Evolutionary conservation across 1,140 invertebrate species (phyloP), one percentile per base, ranked within the genome.

Genomic region (fruit fly (Drosophila melanogaster)): DNA sequence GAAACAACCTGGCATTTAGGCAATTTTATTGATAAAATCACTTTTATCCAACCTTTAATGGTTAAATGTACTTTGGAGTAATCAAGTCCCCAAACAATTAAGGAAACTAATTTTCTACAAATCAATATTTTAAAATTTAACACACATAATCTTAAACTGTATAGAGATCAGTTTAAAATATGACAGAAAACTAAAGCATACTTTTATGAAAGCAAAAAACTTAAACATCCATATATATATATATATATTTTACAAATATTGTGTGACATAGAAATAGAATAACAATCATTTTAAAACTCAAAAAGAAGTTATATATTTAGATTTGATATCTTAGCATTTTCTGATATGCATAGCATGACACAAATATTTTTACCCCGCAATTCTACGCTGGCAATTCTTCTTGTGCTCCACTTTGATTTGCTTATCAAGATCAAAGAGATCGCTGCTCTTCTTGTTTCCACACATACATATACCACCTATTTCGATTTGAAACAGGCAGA

Each of bases 341-440:
- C 0, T 0, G 35, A 26, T n/a, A 17, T 26, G 10, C 56, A 14
- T 33, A 15, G n/a, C 56, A 5, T 50, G 57, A 59, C 43, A 49
- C 30, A 37, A 37, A 65, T 30, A 19, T 37, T 24, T 37, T 26
- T 35, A 4, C 58, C n/a, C 1, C 26, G 22, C 62, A 67, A 54
- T 54, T 66, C 61, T 4, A 4, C 17, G 11, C 14, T 30, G 15
- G 19, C 30, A 15, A 64, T 50, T 69, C 30, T 62, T 72, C 65
- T 41, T 66, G 74, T 79, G 77, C 77, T 79, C 77, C 55, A 79
- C 60, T 79, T 79, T 79, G 77, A 79, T 67, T 47, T 56, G 70
- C 56, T 80, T 75, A 79, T 79, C 77, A 51, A 43, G 66, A 70
- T 70, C 54, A 69, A 57, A 58, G 35, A 41, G 69, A 66, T 79